These are phyloP conservation scores for Frankliniella intonsa DNA, from an alignment of 2,888 invertebrate genomes.

Conservation along the genomic window DNA sequence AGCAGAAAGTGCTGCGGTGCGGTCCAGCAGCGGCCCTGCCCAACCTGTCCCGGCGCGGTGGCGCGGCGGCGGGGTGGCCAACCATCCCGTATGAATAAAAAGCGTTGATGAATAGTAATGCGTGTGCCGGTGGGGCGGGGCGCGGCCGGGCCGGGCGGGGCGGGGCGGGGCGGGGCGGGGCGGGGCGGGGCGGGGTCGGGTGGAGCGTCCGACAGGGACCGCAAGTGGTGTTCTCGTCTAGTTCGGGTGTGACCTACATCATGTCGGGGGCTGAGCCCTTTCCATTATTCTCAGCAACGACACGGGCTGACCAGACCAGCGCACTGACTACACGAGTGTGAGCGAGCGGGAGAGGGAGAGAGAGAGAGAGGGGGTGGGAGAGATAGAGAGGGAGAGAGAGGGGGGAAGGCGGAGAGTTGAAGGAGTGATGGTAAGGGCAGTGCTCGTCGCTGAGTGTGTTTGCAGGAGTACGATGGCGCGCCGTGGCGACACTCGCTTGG, in stretches of 20 bases:
- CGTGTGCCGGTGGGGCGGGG: not conserved
- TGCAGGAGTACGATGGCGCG: no score
- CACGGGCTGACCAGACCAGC: not conserved
- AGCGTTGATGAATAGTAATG: conserved; percentile 20
- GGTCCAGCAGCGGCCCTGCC: no score
- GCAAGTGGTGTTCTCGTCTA: not conserved
- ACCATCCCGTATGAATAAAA: conserved; percentile 10
- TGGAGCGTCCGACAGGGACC: not conserved
- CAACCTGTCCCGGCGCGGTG: not conserved
- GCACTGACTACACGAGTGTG: not conserved
- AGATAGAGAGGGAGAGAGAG: not conserved
- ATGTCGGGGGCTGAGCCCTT: not conserved
- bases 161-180: not conserved
- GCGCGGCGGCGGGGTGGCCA: not conserved
- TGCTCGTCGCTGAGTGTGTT: no score
- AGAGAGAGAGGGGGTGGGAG: not conserved
- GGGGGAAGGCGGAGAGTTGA: not conserved
- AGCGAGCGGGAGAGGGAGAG: no score
- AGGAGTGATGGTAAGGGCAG: not conserved
- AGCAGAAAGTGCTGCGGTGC: no score
- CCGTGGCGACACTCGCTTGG: no score
- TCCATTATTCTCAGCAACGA: not conserved
- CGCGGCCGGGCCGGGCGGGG: not conserved
- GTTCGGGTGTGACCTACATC: not conserved
- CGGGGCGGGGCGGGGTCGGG: not conserved